Evolutionary conservation across 2,888 invertebrate genomes (phyloP), one percentile per base, ranked within the genome.

Genomic region (Erannis defoliaria): DNA sequence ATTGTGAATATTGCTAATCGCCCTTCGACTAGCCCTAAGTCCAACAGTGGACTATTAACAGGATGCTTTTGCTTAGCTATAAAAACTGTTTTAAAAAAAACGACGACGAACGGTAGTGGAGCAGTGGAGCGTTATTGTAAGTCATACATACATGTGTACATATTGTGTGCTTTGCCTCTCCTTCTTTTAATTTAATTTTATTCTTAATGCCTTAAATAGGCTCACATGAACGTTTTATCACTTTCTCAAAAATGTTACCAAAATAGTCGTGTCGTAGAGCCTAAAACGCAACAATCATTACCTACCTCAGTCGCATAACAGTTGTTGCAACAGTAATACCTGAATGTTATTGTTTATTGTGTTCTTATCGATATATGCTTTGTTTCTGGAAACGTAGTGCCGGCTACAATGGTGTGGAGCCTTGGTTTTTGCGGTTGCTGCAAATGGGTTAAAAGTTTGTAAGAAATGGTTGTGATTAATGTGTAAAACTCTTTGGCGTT

Each of bases 261-360:
- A 72, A 71, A 71, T 74, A 72, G 62, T 80, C 67, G 70, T 69
- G 72, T 71, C 72, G 68, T 71, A 66, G 64, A 70, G 64, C 67
- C 69, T 68, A 76, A 77, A 77, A 18, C 73, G 77, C 75, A 66
- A 73, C 74, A 78, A 80, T 80, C 81, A 83, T 70, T 63, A 65
- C n/a, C n/a, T 26, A 26, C 48, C 40, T 46, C 79, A 80, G 84
- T 82, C 85, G 77, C 85, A 82, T 82, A 83, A 80, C 78, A 78
- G 72, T 75, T 84, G 84, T 86, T 81, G 86, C 85, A 86, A 86
- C 71, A 68, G 83, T 81, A 84, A 84, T 84, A 84, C 77, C 76
- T 78, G 82, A 84, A 78, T 88, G 89, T 90, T 91, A 91, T 93
- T 92, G 92, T 93, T 90, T 89, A 92, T 93, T 93, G 92, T 92